phyloP scores from a whole-genome alignment of 1,140 invertebrate genomes.

The Cotesia typhae region DNA sequence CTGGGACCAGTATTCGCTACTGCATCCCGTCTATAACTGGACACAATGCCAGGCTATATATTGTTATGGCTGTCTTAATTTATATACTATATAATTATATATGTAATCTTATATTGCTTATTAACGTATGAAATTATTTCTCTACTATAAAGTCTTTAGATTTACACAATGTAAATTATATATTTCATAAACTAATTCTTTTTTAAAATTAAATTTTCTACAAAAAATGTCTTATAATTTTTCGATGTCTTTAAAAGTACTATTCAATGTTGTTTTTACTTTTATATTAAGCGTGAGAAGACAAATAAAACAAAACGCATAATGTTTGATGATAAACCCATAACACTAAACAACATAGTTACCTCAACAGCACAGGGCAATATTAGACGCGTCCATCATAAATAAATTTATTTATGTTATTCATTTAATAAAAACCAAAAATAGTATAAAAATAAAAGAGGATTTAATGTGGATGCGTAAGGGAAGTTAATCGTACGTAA shows the following conservation, averaged over 20 bases:
- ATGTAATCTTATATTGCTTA: not conserved
- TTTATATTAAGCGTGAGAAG: too few species aligned
- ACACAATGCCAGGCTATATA: slow-evolving; percentile 14
- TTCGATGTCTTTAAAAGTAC: too few species aligned
- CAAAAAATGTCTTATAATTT: too few species aligned
- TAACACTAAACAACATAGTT: too few species aligned
- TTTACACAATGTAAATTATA: not conserved
- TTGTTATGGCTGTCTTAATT: slow-evolving; percentile 25
- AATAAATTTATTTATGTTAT: not conserved
- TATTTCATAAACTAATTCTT: too few species aligned
- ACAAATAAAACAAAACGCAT: too few species aligned
- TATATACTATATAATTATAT: slow-evolving; percentile 20
- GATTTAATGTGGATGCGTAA: slow-evolving; percentile 7
- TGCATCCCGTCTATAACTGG: slow-evolving; percentile 44
- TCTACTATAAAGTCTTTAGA: not conserved
- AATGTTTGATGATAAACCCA: too few species aligned
- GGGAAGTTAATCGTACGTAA: slow-evolving; percentile 35
- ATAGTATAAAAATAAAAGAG: not conserved
- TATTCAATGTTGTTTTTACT: too few species aligned
- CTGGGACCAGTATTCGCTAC: slow-evolving; percentile 52
- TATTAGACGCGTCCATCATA: not conserved
- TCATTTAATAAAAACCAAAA: not conserved
- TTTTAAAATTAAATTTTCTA: too few species aligned
- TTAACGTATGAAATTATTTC: not conserved
- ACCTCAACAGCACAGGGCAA: not conserved